Base-by-base conservation (phyloP, 2,113 vertebrate species). In the Grantiella picta region DNA sequence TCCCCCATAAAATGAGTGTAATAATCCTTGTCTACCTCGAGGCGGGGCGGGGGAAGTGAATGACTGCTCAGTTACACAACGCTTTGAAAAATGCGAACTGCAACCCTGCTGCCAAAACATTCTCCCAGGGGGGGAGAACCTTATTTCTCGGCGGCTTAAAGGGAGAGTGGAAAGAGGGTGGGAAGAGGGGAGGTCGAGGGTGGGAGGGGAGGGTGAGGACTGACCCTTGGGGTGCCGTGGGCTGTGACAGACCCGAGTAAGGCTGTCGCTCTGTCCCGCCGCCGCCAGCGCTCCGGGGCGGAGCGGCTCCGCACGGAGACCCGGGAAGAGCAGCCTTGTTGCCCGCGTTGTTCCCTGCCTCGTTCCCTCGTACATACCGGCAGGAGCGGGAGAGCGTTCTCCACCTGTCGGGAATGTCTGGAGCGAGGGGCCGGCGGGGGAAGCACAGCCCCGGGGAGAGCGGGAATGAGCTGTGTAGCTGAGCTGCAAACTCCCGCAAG, bases 401-500 rank as follows among this genome's bases (percentile, higher is more conserved):
- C 24, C n/a, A 9, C 6, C 13, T 5, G 38, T 53, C 6, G 24
- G 61, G 45, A n/a, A 38, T 5, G 60, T 22, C 28, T 12, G 44
- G 15, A 8, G 27, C 4, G 9, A 17, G 18, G 15, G 5, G 15
- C 13, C 16, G 13, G 35, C 18, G 12, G 7, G 27, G 42, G 11
- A 22, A 64, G 50, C 50, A 8, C 20, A 6, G 42, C 40, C 36
- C 8, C 22, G 0, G 15, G 35, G 20, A 14, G 23, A 15, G 4
- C 23, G 7, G 23, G 35, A 20, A 7, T 11, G 0, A 5, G 20
- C 12, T 1, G 4, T 0, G 40, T 0, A 1, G 21, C 40, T 1
- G 3, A 23, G 45, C 31, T 1, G 10, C 22, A 15, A 1, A 0
- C 22, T 21, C 7, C 1, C 0, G 6, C 47, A 4, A 8, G 5